These are phyloP conservation scores for Phylloscopus collybita DNA, from an alignment of 2,797 vertebrate species.

Conservation along the genomic window DNA sequence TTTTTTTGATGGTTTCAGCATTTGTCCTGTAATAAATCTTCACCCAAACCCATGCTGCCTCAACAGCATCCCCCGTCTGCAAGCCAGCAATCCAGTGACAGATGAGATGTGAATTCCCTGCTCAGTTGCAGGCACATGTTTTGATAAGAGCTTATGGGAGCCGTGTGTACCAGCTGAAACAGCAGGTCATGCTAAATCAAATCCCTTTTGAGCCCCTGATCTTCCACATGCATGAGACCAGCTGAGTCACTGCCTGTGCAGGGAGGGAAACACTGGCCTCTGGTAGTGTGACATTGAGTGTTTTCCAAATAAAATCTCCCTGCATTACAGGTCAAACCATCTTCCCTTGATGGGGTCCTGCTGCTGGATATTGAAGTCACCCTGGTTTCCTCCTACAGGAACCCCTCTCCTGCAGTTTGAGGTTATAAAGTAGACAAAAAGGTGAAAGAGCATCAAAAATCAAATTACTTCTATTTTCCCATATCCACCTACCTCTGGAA, in stretches of 20 bases:
- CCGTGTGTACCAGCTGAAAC: not conserved
- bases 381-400: not conserved
- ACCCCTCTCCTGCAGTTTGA: not conserved
- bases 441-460: not conserved
- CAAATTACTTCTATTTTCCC: not conserved
- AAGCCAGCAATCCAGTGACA: not conserved
- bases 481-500: not conserved
- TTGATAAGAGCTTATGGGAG: not conserved
- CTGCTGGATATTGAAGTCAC: rapidly evolving
- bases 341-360: not conserved
- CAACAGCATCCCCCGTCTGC: not conserved
- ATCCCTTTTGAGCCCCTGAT: not conserved
- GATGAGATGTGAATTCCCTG: not conserved
- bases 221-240: constrained; percentile 3
- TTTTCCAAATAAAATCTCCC: not conserved
- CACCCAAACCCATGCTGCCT: not conserved
- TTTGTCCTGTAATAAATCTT: not conserved
- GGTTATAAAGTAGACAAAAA: not conserved
- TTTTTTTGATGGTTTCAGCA: not conserved
- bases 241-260: constrained; percentile 18
- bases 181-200: not conserved
- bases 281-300: not conserved
- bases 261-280: not conserved
- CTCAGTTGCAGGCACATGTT: not conserved
- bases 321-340: not conserved